phyloP scores from a whole-genome alignment of 1,140 invertebrate genomes.

The Eumaeus atala region DNA sequence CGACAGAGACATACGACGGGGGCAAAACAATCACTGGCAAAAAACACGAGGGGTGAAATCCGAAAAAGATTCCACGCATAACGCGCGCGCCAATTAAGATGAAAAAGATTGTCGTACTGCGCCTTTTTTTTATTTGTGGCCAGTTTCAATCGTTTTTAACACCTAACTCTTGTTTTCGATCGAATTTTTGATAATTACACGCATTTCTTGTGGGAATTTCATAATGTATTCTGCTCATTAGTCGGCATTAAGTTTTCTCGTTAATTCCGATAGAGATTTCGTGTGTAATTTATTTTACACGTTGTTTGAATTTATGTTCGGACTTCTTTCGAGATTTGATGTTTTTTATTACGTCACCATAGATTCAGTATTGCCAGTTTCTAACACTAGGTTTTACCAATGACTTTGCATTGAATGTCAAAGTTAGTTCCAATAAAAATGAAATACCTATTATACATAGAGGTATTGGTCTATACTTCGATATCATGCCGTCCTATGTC shows the following conservation, averaged over 20 bases:
- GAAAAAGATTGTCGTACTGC: constrained; percentile 47
- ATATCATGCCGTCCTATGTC: too few relatives aligned
- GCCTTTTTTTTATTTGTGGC: constrained; percentile 38
- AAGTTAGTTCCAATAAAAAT: too few relatives aligned
- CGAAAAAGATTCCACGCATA: constrained; percentile 46
- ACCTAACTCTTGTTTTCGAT: constrained; percentile 35
- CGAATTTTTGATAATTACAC: constrained; percentile 39
- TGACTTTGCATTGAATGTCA: background rate
- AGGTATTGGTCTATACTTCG: too few relatives aligned
- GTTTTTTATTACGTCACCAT: background rate
- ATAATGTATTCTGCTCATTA: constrained; percentile 40
- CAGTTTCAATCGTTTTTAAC: constrained; percentile 43
- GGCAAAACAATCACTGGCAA: constrained; percentile 36
- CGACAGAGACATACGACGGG: constrained; percentile 45
- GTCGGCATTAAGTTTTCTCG: constrained; percentile 7
- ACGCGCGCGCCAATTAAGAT: constrained; percentile 57
- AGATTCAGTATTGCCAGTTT: background rate
- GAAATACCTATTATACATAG: too few relatives aligned
- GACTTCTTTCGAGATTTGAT: background rate
- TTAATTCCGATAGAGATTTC: constrained; percentile 5
- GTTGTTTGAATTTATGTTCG: background rate
- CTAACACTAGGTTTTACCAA: background rate
- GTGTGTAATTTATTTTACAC: constrained; percentile 5
- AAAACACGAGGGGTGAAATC: constrained; percentile 24
- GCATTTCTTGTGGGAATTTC: constrained; percentile 35